Conservation (phyloP, 1,140 invertebrate genomes). For the Halyomorpha halys region DNA sequence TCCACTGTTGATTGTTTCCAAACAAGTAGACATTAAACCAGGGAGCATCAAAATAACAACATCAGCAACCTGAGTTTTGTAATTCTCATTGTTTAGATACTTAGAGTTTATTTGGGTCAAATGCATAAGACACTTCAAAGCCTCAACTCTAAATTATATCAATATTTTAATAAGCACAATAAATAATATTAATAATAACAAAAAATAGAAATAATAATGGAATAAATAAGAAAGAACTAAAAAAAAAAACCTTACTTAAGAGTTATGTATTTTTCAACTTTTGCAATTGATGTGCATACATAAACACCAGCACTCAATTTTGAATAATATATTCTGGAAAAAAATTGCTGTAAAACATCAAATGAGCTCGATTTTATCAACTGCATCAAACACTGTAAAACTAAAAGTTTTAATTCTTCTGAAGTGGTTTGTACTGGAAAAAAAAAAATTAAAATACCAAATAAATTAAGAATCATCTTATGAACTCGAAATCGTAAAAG, state of each 20-base stretch:
- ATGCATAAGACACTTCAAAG: constrained; percentile 46
- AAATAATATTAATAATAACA: constrained; percentile 20
- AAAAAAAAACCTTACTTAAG: constrained; percentile 40
- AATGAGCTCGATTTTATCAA: constrained; percentile 40
- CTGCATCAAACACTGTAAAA: constrained; percentile 42
- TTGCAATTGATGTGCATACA: constrained; percentile 45
- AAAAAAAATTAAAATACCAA: constrained; percentile 24
- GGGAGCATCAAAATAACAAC: constrained; percentile 50
- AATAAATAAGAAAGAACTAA: constrained; percentile 26
- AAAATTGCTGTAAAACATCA: constrained; percentile 33
- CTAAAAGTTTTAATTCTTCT: constrained; percentile 49
- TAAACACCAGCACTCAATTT: constrained; percentile 48
- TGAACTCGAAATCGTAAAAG: too few species aligned
- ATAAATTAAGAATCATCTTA: too few species aligned
- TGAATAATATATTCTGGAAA: constrained; percentile 41
- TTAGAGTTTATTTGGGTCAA: constrained; percentile 44
- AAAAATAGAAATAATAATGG: not conserved
- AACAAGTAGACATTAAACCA: constrained; percentile 46
- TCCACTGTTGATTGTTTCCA: constrained; percentile 43
- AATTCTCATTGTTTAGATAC: constrained; percentile 36
- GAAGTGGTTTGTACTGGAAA: constrained; percentile 37
- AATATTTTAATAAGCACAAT: too few species aligned
- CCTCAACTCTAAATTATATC: constrained; percentile 39
- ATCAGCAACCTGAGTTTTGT: constrained; percentile 42
- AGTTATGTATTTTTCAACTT: constrained; percentile 43